Base-by-base conservation (phyloP, 2,113 vertebrate species). In the Colius striatus region DNA sequence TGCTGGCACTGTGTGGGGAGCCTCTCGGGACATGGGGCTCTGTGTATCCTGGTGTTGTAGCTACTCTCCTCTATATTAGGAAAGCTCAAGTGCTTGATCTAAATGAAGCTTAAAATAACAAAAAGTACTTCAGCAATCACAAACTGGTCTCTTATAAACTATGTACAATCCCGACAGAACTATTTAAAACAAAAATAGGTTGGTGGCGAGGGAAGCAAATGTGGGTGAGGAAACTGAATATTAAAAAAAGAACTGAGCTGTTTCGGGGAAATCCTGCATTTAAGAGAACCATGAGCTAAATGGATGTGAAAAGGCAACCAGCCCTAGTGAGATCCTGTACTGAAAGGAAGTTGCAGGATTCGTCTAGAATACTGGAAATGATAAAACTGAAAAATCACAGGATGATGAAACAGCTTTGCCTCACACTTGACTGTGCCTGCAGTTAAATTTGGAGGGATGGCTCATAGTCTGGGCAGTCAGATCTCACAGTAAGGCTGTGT, bases 391-490 rank as follows among this genome's bases (percentile, higher is more conserved):
- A 70, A 70, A 92, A 91, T 76, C 82, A 60, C 76, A 82, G 94
- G 75, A 84, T 92, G 92, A 87, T 95, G 84, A 95, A 94, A 85
- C 67, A 65, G 57, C 78, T 90, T 83, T 94, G 90, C 79, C 91
- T 95, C 92, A 85, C 43, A 9, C 87, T 83, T 91, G 60, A 79
- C 76, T 90, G 32, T 89, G 92, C 72, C 60, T 94, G 95, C 71
- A 92, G 95, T 94, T 96, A 96, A 96, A 96, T 96, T 94, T 92
- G 91, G 96, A 96, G 94, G 38, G 45, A 92, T 92, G 90, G 86
- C 94, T 96, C 96, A 96, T 94, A 96, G 95, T 96, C 97, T 96
- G 91, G 85, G 94, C 95, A 96, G 96, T 90, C 74, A 17, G 60
- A 86, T 91, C 90, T 26, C 76, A 83, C 93, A 95, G 93, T 94